Evolutionary conservation across 2,888 invertebrate genomes (phyloP).

Genomic region (Zhengitettix transpicula): DNA sequence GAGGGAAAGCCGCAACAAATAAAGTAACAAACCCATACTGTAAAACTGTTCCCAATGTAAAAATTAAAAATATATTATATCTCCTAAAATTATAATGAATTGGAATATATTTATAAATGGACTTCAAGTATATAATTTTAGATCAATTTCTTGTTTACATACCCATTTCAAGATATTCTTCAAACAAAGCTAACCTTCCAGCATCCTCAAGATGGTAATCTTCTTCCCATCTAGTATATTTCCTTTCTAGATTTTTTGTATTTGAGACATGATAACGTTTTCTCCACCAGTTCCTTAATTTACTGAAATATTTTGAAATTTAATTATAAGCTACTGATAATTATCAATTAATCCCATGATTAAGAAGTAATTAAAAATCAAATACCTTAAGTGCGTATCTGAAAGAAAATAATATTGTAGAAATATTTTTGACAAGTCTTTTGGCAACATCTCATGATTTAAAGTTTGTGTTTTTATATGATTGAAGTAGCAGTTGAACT

Average conservation of each 20-base stretch:
- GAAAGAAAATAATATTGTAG: too few species aligned
- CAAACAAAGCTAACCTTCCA: constrained; percentile 76
- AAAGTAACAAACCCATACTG: constrained; percentile 96
- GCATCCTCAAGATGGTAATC: constrained; percentile 87
- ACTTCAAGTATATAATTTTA: not conserved
- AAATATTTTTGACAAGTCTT: not conserved
- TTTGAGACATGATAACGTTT: constrained; percentile 58
- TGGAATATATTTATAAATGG: not conserved
- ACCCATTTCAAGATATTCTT: constrained; percentile 98
- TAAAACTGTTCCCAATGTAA: constrained; percentile 44
- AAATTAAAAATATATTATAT: constrained; percentile 11
- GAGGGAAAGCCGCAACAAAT: constrained; percentile 92
- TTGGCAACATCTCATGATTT: too few species aligned
- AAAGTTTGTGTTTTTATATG: too few species aligned
- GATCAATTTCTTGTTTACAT: constrained; percentile 21
- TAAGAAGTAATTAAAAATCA: not conserved
- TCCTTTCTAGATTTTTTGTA: constrained; percentile 49
- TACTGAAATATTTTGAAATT: constrained; percentile 29
- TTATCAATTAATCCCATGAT: too few species aligned
- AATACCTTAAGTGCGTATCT: too few species aligned
- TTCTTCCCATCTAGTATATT: constrained; percentile 79
- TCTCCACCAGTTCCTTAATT: constrained; percentile 82
- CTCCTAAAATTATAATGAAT: not conserved
- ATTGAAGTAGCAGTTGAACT: too few species aligned
- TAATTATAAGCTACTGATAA: too few species aligned